A percentile compares a stretch with the other conserved stretches of the same genome.
Evolutionary conservation across 2,113 vertebrate genomes (phyloP).

Genomic region (Anolis sagrei): DNA sequence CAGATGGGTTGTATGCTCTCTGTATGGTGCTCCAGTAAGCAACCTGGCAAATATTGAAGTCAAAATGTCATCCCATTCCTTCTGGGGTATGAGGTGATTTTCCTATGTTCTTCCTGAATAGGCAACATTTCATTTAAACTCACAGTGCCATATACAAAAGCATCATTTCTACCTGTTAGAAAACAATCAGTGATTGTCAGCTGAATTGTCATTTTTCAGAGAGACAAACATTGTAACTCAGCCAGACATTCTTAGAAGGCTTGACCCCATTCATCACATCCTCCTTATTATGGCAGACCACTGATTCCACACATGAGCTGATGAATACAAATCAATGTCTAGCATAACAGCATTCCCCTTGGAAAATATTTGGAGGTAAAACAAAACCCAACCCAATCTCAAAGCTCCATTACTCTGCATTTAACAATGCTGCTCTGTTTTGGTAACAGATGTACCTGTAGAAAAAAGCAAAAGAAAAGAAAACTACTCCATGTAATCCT

Average conservation of each 20-base stretch:
- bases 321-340: constrained; percentile 49
- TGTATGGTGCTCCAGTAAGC: no score
- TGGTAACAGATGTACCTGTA: not conserved
- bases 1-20: no score
- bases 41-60: no score
- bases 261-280: constrained; percentile 51
- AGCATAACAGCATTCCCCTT: not conserved
- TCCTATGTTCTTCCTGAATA: not conserved
- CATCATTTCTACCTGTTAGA: not conserved
- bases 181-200: constrained; percentile 29
- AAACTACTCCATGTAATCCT: no score
- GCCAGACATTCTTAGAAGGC: constrained; percentile 1
- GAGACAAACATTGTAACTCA: not conserved
- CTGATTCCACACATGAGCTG: not conserved
- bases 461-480: not conserved
- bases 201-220: constrained; percentile 45
- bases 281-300: constrained; percentile 34
- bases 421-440: not conserved
- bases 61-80: no score
- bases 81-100: no score
- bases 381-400: fast-evolving
- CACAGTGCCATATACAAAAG: not conserved
- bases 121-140: not conserved
- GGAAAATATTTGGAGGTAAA: constrained; percentile 18
- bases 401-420: not conserved